Conservation (phyloP, 2,113 vertebrate species). For the Brevimyrus niger region DNA sequence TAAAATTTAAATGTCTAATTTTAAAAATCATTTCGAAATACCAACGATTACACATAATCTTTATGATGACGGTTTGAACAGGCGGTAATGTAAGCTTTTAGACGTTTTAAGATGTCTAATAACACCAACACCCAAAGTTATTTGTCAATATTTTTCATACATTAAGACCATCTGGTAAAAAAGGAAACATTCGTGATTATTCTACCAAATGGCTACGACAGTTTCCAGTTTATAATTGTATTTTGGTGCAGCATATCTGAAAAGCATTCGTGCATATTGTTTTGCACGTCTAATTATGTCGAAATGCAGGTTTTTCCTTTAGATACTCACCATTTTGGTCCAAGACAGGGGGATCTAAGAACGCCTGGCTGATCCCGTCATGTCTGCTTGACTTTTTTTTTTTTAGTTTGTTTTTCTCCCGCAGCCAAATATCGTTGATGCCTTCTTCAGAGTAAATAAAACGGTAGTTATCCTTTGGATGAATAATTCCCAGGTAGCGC, state of each 20-base stretch:
- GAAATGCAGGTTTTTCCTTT: background rate
- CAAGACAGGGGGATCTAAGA: conserved; percentile 2
- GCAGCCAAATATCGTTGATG: background rate
- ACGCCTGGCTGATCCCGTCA: conserved; percentile 7
- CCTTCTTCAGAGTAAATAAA: background rate
- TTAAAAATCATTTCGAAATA: background rate
- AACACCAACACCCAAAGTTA: background rate
- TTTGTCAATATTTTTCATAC: background rate
- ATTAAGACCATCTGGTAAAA: background rate
- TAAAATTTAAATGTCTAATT: background rate
- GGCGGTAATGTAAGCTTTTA: background rate
- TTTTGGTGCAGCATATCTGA: background rate
- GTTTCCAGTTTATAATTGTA: background rate
- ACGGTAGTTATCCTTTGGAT: background rate
- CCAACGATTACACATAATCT: background rate
- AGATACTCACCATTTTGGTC: conserved; percentile 29
- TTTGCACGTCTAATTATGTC: background rate
- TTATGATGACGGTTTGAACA: background rate
- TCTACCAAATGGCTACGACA: background rate
- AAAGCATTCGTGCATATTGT: background rate
- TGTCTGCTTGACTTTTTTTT: background rate
- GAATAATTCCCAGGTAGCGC: conserved; percentile 3
- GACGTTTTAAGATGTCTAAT: background rate
- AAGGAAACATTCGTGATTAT: background rate
- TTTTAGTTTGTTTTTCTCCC: background rate